Conservation (phyloP, 2,797 vertebrate species). For the Trachops cirrhosus region DNA sequence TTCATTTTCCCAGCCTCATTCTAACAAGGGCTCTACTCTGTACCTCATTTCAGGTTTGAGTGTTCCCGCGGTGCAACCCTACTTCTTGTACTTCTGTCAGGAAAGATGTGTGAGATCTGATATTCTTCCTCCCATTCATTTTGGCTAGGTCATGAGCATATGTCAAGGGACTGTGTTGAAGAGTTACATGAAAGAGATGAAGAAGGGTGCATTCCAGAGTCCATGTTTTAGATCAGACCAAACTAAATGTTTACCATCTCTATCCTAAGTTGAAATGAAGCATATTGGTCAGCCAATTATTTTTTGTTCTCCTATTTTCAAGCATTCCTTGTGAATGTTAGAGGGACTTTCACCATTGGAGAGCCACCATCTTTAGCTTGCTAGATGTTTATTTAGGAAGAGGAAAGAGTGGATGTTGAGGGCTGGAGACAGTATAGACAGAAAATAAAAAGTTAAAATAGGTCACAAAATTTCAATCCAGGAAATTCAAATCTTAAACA, state of each 20-base stretch:
- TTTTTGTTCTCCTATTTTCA: neutral
- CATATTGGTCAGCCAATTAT: neutral
- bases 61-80: neutral
- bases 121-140: neutral
- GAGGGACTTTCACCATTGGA: neutral
- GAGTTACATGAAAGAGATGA: neutral
- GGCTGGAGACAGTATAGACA: neutral
- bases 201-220: neutral
- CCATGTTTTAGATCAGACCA: neutral
- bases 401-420: neutral
- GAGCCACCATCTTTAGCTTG: neutral
- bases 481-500: conserved; percentile 55
- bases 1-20: neutral
- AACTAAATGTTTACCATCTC: neutral
- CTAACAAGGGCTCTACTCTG: neutral
- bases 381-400: neutral
- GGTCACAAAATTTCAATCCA: conserved; percentile 36
- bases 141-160: neutral
- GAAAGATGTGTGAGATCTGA: neutral
- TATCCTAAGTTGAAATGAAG: neutral
- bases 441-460: conserved; percentile 36
- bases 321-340: neutral
- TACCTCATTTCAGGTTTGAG: neutral
- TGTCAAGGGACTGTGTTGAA: neutral
- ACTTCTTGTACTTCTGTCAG: neutral